phyloP scores from a whole-genome alignment of 2,888 invertebrate genomes.

The Acanthosepion lycidas region DNA sequence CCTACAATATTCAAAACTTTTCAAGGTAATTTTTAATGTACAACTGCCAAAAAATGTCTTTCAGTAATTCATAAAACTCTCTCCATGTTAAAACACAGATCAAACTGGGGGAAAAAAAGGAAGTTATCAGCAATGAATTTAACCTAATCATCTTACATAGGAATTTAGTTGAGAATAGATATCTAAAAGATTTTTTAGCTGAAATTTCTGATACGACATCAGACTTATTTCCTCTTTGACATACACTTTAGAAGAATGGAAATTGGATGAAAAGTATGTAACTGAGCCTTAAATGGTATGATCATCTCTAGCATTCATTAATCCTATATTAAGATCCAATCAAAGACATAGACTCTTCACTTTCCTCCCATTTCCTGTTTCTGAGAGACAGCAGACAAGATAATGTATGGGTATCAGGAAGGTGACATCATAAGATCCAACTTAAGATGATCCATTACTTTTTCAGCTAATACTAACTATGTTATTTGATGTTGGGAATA shows the following conservation, averaged over 20 bases:
- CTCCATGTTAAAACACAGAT: too few relatives aligned
- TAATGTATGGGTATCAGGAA: not conserved
- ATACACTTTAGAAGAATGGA: not conserved
- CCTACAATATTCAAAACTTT: too few relatives aligned
- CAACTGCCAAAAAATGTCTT: too few relatives aligned
- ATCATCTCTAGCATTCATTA: not conserved
- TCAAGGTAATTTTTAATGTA: too few relatives aligned
- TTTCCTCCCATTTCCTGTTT: not conserved
- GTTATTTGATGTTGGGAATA: not conserved
- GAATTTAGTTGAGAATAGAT: not conserved
- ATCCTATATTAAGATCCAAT: slow-evolving; percentile 33
- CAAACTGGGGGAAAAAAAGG: too few relatives aligned
- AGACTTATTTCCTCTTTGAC: slow-evolving; percentile 8
- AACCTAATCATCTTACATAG: not conserved
- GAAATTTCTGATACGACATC: not conserved
- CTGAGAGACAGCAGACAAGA: not conserved
- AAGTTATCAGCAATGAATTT: too few relatives aligned
- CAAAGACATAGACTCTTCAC: slow-evolving; percentile 7
- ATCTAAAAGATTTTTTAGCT: not conserved
- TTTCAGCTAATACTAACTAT: not conserved
- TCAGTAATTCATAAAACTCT: too few relatives aligned
- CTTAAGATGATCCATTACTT: not conserved
- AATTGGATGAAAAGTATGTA: slow-evolving; percentile 1
- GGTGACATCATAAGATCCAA: not conserved
- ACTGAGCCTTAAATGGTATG: slow-evolving; percentile 13